Evolutionary conservation across 2,888 invertebrate genomes (phyloP).

Genomic region (Busseola fusca): DNA sequence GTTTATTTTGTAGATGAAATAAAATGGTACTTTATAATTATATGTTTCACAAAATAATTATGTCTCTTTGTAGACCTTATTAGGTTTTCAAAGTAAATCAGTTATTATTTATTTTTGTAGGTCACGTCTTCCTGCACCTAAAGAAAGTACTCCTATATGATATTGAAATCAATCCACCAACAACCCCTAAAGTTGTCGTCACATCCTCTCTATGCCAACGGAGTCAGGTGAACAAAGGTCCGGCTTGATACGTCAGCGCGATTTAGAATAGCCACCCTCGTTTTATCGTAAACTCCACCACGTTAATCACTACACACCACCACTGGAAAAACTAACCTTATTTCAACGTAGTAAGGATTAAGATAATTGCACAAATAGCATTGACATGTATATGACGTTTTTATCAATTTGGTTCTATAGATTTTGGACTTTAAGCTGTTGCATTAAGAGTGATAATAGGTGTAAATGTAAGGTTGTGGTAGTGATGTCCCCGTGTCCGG

Average conservation of each 20-base stretch:
- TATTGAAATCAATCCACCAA: neutral
- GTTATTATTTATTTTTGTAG: neutral
- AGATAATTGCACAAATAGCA: constrained; percentile 12
- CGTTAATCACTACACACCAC: neutral
- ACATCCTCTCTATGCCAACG: constrained; percentile 73
- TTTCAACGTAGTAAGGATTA: neutral
- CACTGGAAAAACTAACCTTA: constrained; percentile 37
- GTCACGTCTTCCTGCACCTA: neutral
- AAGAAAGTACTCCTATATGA: neutral
- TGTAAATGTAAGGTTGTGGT: constrained; percentile 54
- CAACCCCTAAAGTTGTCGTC: constrained; percentile 33
- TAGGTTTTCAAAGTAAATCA: neutral
- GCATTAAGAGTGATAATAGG: constrained; percentile 45
- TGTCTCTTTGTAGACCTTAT: neutral
- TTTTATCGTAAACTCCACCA: constrained; percentile 75
- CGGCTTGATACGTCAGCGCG: constrained; percentile 85
- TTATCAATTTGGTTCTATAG: constrained; percentile 22
- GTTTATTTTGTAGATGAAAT: neutral
- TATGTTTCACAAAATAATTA: neutral
- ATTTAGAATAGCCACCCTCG: constrained; percentile 84
- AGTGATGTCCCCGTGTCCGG: constrained; percentile 68
- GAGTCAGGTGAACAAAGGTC: constrained; percentile 84
- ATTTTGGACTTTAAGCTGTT: constrained; percentile 47
- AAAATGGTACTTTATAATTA: neutral
- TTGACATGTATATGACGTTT: constrained; percentile 49